A percentile compares a stretch with the other conserved stretches of the same genome.
Conservation (phyloP, 2,888 invertebrate genomes). For the Eupithecia exiguata region DNA sequence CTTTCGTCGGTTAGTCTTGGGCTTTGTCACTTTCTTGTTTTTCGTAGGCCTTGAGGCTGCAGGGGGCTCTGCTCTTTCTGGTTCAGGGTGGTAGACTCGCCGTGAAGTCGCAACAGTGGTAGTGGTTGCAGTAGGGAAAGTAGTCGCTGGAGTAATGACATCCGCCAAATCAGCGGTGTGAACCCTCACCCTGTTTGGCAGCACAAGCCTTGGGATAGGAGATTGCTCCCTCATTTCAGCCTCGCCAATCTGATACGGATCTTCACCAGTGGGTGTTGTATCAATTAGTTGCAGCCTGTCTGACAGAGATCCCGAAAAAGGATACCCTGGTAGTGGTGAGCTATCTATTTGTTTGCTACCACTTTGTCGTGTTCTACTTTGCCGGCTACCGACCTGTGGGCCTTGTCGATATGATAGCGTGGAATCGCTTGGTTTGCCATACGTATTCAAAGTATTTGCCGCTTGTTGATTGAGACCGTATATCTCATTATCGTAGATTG, state of each 20-base stretch:
- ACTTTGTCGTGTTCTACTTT: neutral
- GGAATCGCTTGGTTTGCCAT: conserved; percentile 54
- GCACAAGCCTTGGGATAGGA: conserved; percentile 76
- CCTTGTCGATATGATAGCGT: neutral
- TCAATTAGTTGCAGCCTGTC: conserved; percentile 74
- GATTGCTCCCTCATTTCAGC: conserved; percentile 78
- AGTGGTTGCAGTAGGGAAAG: neutral
- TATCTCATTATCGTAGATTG: conserved; percentile 57
- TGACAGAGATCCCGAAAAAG: conserved; percentile 70
- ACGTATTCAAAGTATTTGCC: conserved; percentile 72
- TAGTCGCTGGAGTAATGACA: conserved; percentile 35
- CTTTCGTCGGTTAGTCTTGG: conserved; percentile 25
- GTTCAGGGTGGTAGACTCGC: conserved; percentile 60
- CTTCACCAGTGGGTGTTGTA: conserved; percentile 76
- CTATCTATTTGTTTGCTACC: neutral
- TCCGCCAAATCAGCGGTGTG: conserved; percentile 47
- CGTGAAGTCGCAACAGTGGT: conserved; percentile 45
- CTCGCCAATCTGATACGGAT: conserved; percentile 76
- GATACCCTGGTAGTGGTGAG: conserved; percentile 32
- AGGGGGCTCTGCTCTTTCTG: neutral
- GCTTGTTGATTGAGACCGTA: conserved; percentile 69
- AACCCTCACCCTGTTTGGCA: conserved; percentile 70
- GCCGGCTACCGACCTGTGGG: neutral
- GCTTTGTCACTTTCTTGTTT: conserved; percentile 20
- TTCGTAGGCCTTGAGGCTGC: conserved; percentile 41